Conservation (phyloP, 2,113 vertebrate genomes). For the Deroptyus accipitrinus region DNA sequence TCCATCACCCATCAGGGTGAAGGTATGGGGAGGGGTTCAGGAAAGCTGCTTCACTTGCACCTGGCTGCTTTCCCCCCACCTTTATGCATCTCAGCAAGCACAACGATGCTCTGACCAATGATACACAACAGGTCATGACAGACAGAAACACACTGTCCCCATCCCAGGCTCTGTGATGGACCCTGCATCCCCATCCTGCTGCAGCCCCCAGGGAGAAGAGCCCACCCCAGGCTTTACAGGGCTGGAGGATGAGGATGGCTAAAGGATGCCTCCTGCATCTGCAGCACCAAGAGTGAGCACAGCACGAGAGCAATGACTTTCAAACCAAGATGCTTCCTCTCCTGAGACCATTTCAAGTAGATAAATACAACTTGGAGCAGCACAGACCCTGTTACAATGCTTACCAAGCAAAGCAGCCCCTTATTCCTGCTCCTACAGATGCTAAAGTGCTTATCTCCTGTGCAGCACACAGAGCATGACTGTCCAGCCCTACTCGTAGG, state of each 20-base stretch:
- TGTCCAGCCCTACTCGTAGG: accelerated
- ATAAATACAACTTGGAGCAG: neutral
- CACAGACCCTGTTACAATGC: neutral
- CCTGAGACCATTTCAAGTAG: conserved; percentile 12
- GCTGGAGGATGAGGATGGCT: neutral
- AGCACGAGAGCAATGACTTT: neutral
- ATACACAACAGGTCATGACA: neutral
- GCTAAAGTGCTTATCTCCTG: neutral
- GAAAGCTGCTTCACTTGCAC: neutral
- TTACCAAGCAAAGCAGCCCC: neutral
- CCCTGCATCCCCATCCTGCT: neutral
- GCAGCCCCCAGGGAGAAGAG: neutral
- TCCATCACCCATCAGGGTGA: neutral
- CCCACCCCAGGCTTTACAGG: neutral
- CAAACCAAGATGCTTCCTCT: conserved; percentile 11
- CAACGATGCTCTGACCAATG: accelerated
- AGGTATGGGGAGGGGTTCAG: neutral
- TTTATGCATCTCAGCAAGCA: neutral
- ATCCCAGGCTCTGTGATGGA: accelerated
- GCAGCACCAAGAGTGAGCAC: neutral
- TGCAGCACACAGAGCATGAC: neutral
- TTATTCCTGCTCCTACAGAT: neutral
- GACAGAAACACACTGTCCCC: neutral
- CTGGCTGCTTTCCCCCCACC: neutral
- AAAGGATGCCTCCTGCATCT: neutral